Percentiles rank a stretch among this genome's conserved stretches.
phyloP scores from a whole-genome alignment of 2,797 vertebrate species.

The Thunnus albacares region DNA sequence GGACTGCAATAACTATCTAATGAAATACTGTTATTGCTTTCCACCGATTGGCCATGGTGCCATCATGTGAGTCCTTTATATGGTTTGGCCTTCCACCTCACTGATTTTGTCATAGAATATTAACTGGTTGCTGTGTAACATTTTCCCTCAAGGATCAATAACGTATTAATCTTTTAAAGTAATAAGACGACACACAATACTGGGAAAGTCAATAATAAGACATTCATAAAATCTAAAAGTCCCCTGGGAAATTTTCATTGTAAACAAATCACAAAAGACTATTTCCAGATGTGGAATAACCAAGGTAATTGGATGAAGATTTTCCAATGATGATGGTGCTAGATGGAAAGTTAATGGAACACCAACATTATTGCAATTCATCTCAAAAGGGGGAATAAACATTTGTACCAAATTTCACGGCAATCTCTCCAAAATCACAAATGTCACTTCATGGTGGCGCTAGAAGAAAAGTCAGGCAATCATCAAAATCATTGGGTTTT shows the following conservation, averaged over 20 bases:
- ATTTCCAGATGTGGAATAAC: background rate
- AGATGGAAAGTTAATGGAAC: background rate
- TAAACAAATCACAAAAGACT: background rate
- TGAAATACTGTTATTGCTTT: constrained; percentile 11
- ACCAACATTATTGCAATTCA: background rate
- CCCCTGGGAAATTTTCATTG: background rate
- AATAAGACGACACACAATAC: constrained; percentile 15
- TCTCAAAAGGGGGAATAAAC: background rate
- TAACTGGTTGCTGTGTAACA: constrained; percentile 24
- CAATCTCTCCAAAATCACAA: background rate
- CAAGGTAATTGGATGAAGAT: background rate
- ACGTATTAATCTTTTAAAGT: constrained; percentile 24
- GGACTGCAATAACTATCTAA: background rate
- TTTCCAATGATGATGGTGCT: background rate
- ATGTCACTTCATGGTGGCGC: background rate
- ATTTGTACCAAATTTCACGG: background rate
- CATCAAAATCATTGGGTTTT: background rate
- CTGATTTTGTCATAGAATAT: constrained; percentile 25
- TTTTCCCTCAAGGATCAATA: constrained; percentile 37
- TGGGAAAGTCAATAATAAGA: constrained; percentile 9
- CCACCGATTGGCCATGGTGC: background rate
- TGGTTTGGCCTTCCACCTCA: background rate
- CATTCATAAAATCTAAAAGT: background rate
- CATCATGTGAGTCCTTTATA: constrained; percentile 18
- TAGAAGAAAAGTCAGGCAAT: background rate